Conservation (phyloP, 2,113 vertebrate genomes). For the Oreocharis arfaki region DNA sequence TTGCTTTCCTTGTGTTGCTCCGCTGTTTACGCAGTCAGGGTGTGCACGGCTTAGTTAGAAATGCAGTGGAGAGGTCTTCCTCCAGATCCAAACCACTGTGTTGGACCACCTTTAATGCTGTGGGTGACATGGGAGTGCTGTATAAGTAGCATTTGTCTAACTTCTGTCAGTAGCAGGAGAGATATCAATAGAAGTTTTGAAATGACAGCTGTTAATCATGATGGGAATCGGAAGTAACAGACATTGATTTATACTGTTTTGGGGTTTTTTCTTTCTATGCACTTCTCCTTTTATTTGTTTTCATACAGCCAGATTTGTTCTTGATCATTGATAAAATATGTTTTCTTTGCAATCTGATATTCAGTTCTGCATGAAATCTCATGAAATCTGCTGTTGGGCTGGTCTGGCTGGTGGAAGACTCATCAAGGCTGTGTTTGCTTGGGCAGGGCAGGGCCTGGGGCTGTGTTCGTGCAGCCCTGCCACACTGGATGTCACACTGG, state of each 20-base stretch:
- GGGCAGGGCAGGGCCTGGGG: neutral
- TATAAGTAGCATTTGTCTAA: neutral
- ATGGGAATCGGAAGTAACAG: neutral
- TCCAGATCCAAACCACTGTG: neutral
- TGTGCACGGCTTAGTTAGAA: neutral
- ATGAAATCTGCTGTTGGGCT: neutral
- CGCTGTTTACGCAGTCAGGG: neutral
- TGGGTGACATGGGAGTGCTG: neutral
- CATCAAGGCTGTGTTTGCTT: neutral
- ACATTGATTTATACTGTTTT: neutral
- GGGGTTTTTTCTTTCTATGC: neutral
- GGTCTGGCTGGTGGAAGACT: neutral
- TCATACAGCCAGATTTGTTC: constrained; percentile 40
- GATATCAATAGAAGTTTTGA: neutral
- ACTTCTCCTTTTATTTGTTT: constrained; percentile 36
- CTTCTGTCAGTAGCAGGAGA: neutral
- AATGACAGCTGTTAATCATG: neutral
- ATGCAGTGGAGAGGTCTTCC: neutral
- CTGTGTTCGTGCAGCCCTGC: neutral
- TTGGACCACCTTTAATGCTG: neutral
- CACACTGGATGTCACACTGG: rapidly evolving
- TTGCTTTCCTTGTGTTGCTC: neutral
- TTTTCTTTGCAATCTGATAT: neutral
- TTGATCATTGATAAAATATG: constrained; percentile 5
- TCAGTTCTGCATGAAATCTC: neutral